A percentile compares a stretch with the other conserved stretches of the same genome.
Conservation (phyloP, 2,113 vertebrate species). For the Carlito syrichta region DNA sequence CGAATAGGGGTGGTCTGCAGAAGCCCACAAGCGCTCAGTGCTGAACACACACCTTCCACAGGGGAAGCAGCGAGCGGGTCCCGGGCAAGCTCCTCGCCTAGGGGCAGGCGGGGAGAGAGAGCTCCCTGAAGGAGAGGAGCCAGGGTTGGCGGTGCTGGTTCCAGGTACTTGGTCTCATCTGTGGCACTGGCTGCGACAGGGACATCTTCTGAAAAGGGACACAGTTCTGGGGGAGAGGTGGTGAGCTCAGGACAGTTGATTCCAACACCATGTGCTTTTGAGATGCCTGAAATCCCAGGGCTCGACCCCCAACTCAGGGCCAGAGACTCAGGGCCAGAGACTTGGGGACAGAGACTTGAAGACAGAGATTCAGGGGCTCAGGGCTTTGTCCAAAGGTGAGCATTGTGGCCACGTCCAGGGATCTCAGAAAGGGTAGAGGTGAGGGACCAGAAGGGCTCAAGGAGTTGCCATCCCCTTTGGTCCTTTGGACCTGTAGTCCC, state of each 20-base stretch:
- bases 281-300: neutral
- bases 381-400: no score
- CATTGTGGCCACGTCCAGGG: neutral
- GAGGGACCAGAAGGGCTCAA: rapidly evolving
- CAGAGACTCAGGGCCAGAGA: neutral
- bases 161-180: neutral
- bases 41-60: rapidly evolving
- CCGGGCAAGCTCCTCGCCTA: neutral
- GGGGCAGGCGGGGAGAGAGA: neutral
- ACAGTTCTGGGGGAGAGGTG: rapidly evolving
- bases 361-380: neutral
- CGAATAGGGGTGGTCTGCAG: neutral
- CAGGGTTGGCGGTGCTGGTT: neutral
- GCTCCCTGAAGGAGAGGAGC: neutral
- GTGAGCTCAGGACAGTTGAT: neutral
- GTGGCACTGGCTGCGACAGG: neutral
- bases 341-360: no score
- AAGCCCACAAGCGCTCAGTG: neutral
- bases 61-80: neutral
- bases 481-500: neutral
- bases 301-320: neutral
- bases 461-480: neutral
- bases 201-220: neutral
- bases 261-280: neutral
- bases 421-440: neutral